Evolutionary conservation across 1,140 invertebrate species (phyloP).

Genomic region (Ips typographus): DNA sequence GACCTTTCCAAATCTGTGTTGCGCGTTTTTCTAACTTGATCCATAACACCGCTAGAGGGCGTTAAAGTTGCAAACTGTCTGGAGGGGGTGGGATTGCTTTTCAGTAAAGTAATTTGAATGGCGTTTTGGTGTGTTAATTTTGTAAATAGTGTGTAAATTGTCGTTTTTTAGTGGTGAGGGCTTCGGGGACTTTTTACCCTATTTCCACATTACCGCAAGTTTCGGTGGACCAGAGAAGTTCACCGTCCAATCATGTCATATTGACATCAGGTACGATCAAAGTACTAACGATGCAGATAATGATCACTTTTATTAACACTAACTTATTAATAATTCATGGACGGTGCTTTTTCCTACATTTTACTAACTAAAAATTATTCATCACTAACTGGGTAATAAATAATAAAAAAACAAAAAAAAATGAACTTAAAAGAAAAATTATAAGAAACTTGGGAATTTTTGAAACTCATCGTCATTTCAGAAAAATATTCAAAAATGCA

Average conservation of each 20-base stretch:
- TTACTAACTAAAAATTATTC: too few relatives aligned
- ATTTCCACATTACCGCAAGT: constrained; percentile 69
- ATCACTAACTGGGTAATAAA: too few relatives aligned
- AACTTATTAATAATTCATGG: background rate
- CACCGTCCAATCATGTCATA: constrained; percentile 42
- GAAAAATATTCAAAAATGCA: too few relatives aligned
- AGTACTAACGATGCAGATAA: constrained; percentile 30
- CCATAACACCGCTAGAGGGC: too few relatives aligned
- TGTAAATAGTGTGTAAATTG: constrained; percentile 47
- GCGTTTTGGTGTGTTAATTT: background rate
- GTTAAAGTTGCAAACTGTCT: too few relatives aligned
- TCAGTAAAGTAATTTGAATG: background rate
- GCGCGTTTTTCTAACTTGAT: too few relatives aligned
- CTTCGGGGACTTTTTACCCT: constrained; percentile 90
- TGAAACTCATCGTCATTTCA: too few relatives aligned
- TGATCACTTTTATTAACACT: background rate
- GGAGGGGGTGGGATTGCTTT: background rate
- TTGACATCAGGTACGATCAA: constrained; percentile 45
- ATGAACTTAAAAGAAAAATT: too few relatives aligned
- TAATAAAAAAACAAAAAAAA: too few relatives aligned
- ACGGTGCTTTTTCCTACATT: too few relatives aligned
- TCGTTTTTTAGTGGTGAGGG: constrained; percentile 84
- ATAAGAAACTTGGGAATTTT: too few relatives aligned
- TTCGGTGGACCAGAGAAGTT: constrained; percentile 37
- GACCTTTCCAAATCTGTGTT: too few relatives aligned